Base-by-base conservation (phyloP, 37 sponge, comb jelly and placozoan species). In the Chondrilla cf. caribensis region DNA sequence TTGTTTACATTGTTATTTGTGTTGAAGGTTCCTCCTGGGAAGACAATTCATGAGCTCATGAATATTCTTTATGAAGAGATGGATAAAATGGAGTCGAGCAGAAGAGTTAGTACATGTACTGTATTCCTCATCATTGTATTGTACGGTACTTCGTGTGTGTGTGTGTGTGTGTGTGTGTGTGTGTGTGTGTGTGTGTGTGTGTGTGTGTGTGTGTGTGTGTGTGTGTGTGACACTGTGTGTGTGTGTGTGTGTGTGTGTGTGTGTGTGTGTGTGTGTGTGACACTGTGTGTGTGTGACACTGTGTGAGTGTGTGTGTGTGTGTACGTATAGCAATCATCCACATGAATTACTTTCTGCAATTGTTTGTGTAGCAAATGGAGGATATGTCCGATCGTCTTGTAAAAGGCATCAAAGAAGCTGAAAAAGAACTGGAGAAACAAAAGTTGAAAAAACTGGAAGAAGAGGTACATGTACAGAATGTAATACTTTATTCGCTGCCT, bases 401-500 rank as follows among this genome's bases (percentile, higher is more conserved):
- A 31, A 77, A 87, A 33, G 88, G 94, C 25, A 93, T 93, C 28
- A 81, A 87, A 26, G 80, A 87, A 40, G 91, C 91, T 8, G 29
- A 84, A 42, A 37, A 51, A 9, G 91, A 87, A 43, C 84, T 93
- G n/a, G 40, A 40, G 15, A 82, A 87, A 70, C 91, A 89, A 58
- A 88, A 88, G 68, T 65, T 84, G 42, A 78, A 85, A 70, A 77
- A 72, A 31, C 67, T 79, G 7, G 77, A 86, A 31, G 94, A 90
- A 82, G 94, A 93, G 87, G 94, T 93, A 15, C 29, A 28, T 62
- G 6, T 29, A 28, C 11, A n/a, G n/a, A n/a, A 11, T 47, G 51
- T 11, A 47, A 11, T 47, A 47, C 51, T 47, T 6, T 47, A 47
- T 47, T 47, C 11, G 51, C 51, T 47, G 51, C 11, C 6, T 47